These are phyloP conservation scores for Microplitis deprimator DNA, from an alignment of 2,888 invertebrate species.

Conservation along the genomic window DNA sequence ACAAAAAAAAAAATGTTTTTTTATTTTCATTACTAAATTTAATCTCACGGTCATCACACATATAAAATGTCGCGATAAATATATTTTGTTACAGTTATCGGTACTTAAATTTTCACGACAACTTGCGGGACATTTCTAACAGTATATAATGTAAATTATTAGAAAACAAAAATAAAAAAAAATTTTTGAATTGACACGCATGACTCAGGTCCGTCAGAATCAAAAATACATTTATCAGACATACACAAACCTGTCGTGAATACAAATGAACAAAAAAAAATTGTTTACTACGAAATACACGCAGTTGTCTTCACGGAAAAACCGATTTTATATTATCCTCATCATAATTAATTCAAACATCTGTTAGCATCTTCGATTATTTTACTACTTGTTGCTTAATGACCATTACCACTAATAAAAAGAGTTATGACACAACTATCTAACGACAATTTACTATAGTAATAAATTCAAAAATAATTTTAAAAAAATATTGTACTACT, in stretches of 20 bases:
- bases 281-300: neutral
- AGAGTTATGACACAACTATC: neutral
- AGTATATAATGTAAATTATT: neutral
- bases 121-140: slow-evolving; percentile 4
- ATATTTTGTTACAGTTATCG: neutral
- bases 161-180: neutral
- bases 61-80: neutral
- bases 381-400: neutral
- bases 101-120: neutral
- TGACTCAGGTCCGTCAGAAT: neutral
- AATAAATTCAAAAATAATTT: too few species aligned
- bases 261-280: slow-evolving; percentile 16
- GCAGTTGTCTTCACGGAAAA: neutral
- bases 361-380: neutral
- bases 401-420: neutral
- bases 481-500: too few species aligned
- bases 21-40: neutral
- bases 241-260: neutral
- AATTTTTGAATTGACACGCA: neutral
- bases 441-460: neutral
- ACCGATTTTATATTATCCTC: neutral
- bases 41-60: neutral
- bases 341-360: too few species aligned
- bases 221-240: neutral
- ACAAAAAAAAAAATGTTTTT: neutral